These are phyloP conservation scores for Goniozus legneri DNA, from an alignment of 1,140 invertebrate genomes.

Conservation along the genomic window DNA sequence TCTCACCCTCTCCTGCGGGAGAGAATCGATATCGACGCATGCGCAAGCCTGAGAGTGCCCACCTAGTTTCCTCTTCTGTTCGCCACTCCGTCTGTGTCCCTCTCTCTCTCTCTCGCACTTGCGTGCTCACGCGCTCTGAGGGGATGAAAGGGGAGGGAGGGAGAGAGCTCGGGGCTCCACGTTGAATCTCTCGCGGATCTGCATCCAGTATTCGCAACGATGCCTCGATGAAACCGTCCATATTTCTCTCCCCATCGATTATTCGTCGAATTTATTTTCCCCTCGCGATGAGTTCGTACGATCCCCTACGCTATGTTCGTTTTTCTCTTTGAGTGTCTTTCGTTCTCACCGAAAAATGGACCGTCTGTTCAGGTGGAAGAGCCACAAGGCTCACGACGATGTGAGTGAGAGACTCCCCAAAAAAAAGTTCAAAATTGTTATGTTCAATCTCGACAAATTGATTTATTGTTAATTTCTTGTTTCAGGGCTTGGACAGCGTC, in stretches of 20 bases:
- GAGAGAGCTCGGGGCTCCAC: slow-evolving; percentile 33
- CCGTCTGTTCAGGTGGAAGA: slow-evolving; percentile 45
- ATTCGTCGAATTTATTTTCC: background rate
- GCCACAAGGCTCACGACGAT: slow-evolving; percentile 41
- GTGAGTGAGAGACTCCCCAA: too few relatives aligned
- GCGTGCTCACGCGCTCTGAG: background rate
- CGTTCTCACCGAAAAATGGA: slow-evolving; percentile 36
- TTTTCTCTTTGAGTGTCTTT: too few relatives aligned
- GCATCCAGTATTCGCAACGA: slow-evolving; percentile 43
- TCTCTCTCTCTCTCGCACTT: background rate
- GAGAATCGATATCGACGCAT: too few relatives aligned
- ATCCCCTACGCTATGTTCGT: too few relatives aligned
- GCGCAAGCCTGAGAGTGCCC: too few relatives aligned
- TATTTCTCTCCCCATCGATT: too few relatives aligned
- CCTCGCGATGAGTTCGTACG: background rate
- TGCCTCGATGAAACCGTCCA: background rate
- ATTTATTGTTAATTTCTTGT: slow-evolving; percentile 41
- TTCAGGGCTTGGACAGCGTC: slow-evolving; percentile 64
- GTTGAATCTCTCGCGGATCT: slow-evolving; percentile 46
- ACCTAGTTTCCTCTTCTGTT: too few relatives aligned
- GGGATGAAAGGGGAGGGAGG: slow-evolving; percentile 9
- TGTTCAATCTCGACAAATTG: too few relatives aligned
- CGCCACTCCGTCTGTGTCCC: slow-evolving; percentile 3
- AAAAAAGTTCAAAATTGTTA: too few relatives aligned
- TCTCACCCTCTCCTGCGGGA: too few relatives aligned